phyloP scores from a whole-genome alignment of 1,140 invertebrate genomes.

The Stratiolaelaps scimitus region DNA sequence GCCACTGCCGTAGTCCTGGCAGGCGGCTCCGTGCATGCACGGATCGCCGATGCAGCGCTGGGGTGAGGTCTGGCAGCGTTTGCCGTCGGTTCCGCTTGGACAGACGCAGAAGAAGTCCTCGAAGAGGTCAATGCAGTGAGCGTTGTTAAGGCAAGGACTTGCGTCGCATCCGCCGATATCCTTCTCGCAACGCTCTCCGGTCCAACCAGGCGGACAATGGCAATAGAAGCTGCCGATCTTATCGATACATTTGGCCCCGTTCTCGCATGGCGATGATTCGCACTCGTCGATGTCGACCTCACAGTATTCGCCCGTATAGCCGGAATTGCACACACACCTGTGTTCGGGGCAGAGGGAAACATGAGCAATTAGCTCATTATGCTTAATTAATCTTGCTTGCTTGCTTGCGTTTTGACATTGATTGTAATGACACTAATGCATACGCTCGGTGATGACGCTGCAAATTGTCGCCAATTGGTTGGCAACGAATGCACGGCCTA shows the following conservation, averaged over 20 bases:
- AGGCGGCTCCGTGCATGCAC: slow-evolving; percentile 85
- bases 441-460: no score
- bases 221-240: slow-evolving; percentile 71
- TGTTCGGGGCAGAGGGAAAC: neutral
- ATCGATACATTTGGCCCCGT: slow-evolving; percentile 75
- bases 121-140: slow-evolving; percentile 80
- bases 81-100: slow-evolving; percentile 80
- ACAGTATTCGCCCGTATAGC: slow-evolving; percentile 69
- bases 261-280: slow-evolving; percentile 67
- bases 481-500: no score
- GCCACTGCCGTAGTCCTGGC: slow-evolving; percentile 85
- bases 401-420: no score
- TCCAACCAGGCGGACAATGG: slow-evolving; percentile 71
- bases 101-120: slow-evolving; percentile 93
- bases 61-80: slow-evolving; percentile 85
- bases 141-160: slow-evolving; percentile 79
- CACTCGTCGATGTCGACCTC: slow-evolving; percentile 79
- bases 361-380: neutral
- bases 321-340: slow-evolving; percentile 73
- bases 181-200: slow-evolving; percentile 66
- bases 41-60: slow-evolving; percentile 88
- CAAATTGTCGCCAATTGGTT: no score
- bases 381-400: no score
- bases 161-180: slow-evolving; percentile 73
- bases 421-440: no score